phyloP scores from a whole-genome alignment of 1,140 invertebrate genomes.

The Apocrypta bakeri region DNA sequence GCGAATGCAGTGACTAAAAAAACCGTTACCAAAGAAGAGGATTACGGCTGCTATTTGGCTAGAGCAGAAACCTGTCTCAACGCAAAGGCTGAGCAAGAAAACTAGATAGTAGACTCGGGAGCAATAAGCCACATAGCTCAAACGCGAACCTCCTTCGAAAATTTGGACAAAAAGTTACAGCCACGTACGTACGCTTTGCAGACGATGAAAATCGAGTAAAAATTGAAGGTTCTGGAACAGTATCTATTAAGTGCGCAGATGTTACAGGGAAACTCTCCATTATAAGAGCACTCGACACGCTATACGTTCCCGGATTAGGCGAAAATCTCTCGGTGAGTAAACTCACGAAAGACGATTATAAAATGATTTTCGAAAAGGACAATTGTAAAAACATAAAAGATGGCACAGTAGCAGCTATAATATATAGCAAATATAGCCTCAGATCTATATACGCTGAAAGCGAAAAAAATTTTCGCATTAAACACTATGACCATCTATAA shows the following conservation, averaged over 20 bases:
- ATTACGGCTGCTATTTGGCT: constrained; percentile 3
- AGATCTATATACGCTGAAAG: constrained; percentile 27
- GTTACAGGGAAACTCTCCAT: background rate
- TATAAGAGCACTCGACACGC: background rate
- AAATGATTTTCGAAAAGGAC: constrained; percentile 28
- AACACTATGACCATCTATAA: background rate
- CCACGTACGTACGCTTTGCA: background rate
- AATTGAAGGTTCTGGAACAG: background rate
- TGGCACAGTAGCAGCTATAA: constrained; percentile 11
- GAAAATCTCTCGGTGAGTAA: constrained; percentile 65
- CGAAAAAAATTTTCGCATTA: background rate
- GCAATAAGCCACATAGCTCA: background rate
- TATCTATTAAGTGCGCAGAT: background rate
- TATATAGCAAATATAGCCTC: constrained; percentile 2
- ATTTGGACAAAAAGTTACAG: background rate
- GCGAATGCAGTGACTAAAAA: constrained; percentile 16
- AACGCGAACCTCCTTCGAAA: background rate
- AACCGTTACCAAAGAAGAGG: background rate
- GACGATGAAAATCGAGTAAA: background rate
- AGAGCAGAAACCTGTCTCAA: background rate
- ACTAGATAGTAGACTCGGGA: constrained; percentile 13
- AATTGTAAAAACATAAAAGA: constrained; percentile 35
- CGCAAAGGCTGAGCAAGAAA: background rate
- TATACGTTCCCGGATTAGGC: constrained; percentile 63
- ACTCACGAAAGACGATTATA: constrained; percentile 56